phyloP scores from a whole-genome alignment of 1,140 invertebrate species.

The Heliconius hewitsoni region DNA sequence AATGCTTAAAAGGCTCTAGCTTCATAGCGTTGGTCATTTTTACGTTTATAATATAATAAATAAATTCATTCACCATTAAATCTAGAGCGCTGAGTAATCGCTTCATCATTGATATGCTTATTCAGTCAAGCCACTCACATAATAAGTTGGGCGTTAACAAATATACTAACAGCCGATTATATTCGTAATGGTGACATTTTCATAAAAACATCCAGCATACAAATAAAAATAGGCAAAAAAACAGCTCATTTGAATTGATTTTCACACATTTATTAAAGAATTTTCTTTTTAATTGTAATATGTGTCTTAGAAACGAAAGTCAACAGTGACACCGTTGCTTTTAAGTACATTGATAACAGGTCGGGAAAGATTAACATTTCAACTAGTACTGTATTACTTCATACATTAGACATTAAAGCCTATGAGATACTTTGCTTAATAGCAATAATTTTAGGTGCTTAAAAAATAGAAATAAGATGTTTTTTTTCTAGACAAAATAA shows the following conservation, averaged over 20 bases:
- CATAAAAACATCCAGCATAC: neutral
- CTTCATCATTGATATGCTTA: neutral
- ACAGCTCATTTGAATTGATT: neutral
- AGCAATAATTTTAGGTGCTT: no score
- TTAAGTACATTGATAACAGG: neutral
- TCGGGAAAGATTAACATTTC: no score
- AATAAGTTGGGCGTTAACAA: slow-evolving; percentile 17
- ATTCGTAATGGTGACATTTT: slow-evolving; percentile 10
- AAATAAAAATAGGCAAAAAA: neutral
- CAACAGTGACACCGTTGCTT: no score
- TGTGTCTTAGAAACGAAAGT: no score
- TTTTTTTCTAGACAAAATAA: no score
- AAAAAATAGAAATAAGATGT: no score
- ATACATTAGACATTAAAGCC: no score
- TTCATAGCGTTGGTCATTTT: no score
- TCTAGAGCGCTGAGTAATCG: neutral
- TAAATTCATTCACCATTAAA: neutral
- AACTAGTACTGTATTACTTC: no score
- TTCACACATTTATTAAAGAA: neutral
- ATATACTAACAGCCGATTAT: slow-evolving; percentile 14
- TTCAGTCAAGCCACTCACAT: neutral
- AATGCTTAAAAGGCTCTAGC: no score
- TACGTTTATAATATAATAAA: neutral
- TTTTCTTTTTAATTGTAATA: neutral
- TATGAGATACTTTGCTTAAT: no score